Base-by-base conservation (phyloP, 2,113 vertebrate species). In the Psettodes erumei region DNA sequence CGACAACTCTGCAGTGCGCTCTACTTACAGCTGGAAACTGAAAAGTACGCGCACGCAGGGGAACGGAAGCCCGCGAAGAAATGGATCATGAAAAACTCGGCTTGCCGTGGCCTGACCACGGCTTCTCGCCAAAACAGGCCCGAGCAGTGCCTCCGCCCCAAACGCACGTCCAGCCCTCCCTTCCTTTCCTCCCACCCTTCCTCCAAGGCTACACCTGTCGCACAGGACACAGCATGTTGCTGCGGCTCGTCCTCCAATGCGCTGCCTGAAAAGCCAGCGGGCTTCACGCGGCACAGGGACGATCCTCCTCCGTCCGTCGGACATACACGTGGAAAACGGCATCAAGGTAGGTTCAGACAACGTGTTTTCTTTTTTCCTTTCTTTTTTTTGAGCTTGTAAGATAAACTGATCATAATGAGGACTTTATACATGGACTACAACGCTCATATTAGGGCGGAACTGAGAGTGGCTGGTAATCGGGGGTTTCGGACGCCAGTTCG, bases 151-250 rank as follows among this genome's bases (percentile, higher is more conserved):
- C 77, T 68, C 65, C 56, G 23, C 71, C 78, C 40, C 66, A 48
- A 48, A 75, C 43, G 8, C 28, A 40, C 48, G 5, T 48, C 43
- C 40, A 55, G 43, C 60, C 84, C 80, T 64, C 80, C 11, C 62
- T 75, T 53, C 54, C 38, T 67, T 32, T 38, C 51, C 71, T 74
- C 66, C 85, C 79, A 64, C 81, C 81, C 86, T 87, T 74, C 75
- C 80, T 86, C 75, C 50, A 11, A 74, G 75, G 58, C 66, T 75
- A 79, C 88, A 91, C 90, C 89, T 90, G 88, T 90, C 71, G 59
- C 64, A 77, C 2, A 4, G 66, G 62, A 58, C 65, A 38, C 54
- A 38, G 45, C 55, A 35, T 78, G 66, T 74, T 80, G 71, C 71
- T 68, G 19, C 78, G 85, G 82, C 65, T 65, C 62, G 38, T 53